Base-by-base conservation (phyloP, 2,888 invertebrate species). In the Apotomis turbidana region DNA sequence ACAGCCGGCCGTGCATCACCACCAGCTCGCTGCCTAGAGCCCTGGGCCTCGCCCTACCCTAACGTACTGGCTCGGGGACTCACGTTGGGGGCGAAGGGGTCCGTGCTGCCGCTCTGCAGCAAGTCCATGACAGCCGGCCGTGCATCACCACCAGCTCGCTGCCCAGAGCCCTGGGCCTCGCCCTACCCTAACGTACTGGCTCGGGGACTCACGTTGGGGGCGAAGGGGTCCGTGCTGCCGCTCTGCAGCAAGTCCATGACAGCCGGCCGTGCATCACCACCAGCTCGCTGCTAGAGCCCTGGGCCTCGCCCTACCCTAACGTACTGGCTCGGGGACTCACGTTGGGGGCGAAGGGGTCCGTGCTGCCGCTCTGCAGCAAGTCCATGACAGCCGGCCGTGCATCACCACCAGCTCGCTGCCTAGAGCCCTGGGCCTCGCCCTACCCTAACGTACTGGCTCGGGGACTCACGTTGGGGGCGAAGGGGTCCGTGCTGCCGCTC, bases 61-160 rank as follows among this genome's bases (percentile, higher is more conserved):
- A 41, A 6, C 41, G 6, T 6, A 6, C 41, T 41, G 49, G 54
- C 4, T 6, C 3, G 5, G 27, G 27, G 27, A 83, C 87, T 86
- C 15, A 91, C 90, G 68, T 96, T 94, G 1, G 96, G 94, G 0
- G 87, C 76, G 96, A 97, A 97, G 1, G 96, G 95, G 82, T 98
- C 98, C 0, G 95, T 94, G 10, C 94, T 90, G 57, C 94, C 91
- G 1, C 95, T 90, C 62, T 95, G 95, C 62, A 96, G 94, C 83
- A 97, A 97, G 84, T 98, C 97, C 86, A 99, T 96, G 0, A 97
- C 96, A 10, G 95, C 95, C 0, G 97, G 95, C 96, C 97, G 87
- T 98, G 98, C 90, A 99, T 96, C 36, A 97, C 95, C 41, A 99
- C 97, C 71, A 96, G 95, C 83, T 98, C 98, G 2, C 96, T 97